Evolutionary conservation across 2,797 vertebrate species (phyloP).

Genomic region (Chrosomus eos): DNA sequence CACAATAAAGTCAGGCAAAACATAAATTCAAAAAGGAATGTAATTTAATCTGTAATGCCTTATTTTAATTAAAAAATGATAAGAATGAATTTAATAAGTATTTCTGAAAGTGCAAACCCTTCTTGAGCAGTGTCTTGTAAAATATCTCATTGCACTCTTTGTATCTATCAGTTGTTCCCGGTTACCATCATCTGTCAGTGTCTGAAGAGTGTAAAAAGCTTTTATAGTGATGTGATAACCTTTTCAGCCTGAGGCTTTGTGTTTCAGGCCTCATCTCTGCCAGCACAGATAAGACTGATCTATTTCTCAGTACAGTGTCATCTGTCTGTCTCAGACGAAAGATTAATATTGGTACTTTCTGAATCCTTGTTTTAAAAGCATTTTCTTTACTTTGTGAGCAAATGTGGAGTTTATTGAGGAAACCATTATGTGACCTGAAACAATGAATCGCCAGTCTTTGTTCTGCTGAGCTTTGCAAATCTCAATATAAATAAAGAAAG

Average conservation of each 20-base stretch:
- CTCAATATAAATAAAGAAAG: constrained; percentile 7
- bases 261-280: neutral
- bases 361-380: neutral
- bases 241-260: neutral
- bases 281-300: neutral
- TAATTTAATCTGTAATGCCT: neutral
- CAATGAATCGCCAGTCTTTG: neutral
- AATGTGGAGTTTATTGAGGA: neutral
- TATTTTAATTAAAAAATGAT: neutral
- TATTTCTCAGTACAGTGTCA: neutral
- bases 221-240: constrained; percentile 17
- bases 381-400: neutral
- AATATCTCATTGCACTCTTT: neutral
- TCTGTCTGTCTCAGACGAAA: neutral
- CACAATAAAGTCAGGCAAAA: neutral
- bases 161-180: neutral
- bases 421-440: neutral
- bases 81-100: neutral
- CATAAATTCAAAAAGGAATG: neutral
- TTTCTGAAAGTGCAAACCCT: neutral
- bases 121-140: neutral
- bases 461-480: neutral
- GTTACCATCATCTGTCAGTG: neutral
- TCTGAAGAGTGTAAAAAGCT: neutral
- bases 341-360: neutral